Conservation (phyloP, 2,797 vertebrate genomes). For the Pempheris klunzingeri region DNA sequence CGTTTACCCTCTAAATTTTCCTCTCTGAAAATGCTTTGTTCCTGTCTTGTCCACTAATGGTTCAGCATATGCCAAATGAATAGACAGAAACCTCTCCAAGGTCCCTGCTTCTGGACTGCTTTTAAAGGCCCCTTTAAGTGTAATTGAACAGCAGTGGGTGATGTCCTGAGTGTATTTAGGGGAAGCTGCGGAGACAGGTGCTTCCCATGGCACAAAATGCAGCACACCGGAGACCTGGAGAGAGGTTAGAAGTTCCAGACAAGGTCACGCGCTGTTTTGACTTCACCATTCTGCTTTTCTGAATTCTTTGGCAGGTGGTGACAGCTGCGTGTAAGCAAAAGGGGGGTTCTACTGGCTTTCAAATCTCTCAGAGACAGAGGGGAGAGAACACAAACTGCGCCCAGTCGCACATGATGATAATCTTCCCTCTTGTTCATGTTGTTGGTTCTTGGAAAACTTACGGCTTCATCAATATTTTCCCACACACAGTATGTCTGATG, state of each 20-base stretch:
- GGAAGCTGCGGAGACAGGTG: slow-evolving; percentile 79
- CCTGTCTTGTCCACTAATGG: slow-evolving; percentile 52
- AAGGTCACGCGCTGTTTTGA: slow-evolving; percentile 84
- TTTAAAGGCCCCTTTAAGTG: slow-evolving; percentile 60
- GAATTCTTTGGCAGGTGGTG: slow-evolving; percentile 75
- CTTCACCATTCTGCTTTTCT: slow-evolving; percentile 71
- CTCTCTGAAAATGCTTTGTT: slow-evolving; percentile 59
- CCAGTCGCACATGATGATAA: slow-evolving; percentile 34
- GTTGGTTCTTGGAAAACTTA: slow-evolving; percentile 9
- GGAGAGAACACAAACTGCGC: slow-evolving; percentile 37
- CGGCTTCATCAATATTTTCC: background rate
- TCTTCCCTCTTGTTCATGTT: slow-evolving; percentile 10
- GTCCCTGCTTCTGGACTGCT: slow-evolving; percentile 50
- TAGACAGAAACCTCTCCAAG: slow-evolving; percentile 38
- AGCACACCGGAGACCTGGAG: slow-evolving; percentile 61
- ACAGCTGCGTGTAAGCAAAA: slow-evolving; percentile 77
- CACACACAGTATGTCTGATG: background rate
- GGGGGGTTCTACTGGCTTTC: slow-evolving; percentile 46
- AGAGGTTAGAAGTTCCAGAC: slow-evolving; percentile 75
- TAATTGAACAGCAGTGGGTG: slow-evolving; percentile 47
- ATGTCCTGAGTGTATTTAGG: slow-evolving; percentile 65
- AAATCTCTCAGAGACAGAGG: slow-evolving; percentile 42
- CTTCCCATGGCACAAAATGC: slow-evolving; percentile 69
- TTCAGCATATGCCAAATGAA: slow-evolving; percentile 62
- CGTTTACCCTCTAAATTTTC: slow-evolving; percentile 46